Conservation (phyloP, 2,113 vertebrate genomes). For the Lophochroa leadbeateri region DNA sequence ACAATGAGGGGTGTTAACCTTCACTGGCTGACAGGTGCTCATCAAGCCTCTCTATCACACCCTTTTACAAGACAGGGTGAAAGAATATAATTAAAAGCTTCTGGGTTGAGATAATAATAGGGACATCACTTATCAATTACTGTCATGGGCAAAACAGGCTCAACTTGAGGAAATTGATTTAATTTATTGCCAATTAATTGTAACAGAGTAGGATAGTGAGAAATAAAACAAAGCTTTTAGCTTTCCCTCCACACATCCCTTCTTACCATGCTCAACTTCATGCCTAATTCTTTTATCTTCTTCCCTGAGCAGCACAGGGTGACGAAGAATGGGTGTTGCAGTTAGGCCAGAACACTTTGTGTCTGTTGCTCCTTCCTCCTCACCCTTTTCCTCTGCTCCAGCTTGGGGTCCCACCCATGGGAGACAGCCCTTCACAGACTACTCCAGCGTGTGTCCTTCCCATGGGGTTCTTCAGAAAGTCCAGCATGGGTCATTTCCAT, state of each 20-base stretch:
- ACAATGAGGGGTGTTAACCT: rapidly evolving
- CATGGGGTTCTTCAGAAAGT: not conserved
- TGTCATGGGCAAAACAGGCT: not conserved
- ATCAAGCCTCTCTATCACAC: not conserved
- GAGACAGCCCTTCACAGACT: not conserved
- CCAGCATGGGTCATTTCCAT: not conserved
- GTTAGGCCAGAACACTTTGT: not conserved
- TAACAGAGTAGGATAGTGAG: not conserved
- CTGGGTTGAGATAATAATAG: not conserved
- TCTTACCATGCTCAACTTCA: not conserved
- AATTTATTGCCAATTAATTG: not conserved
- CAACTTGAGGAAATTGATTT: not conserved
- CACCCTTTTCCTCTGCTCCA: not conserved
- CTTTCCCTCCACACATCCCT: not conserved
- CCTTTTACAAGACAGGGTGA: not conserved
- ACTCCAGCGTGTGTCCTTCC: not conserved
- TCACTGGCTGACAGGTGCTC: not conserved
- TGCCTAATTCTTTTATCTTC: not conserved
- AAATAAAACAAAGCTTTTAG: not conserved
- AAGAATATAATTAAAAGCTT: not conserved
- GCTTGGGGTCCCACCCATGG: not conserved
- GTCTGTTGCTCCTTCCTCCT: not conserved
- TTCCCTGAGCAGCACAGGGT: rapidly evolving
- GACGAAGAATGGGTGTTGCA: not conserved
- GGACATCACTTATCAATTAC: not conserved